Base-by-base conservation (phyloP, 1,140 invertebrate genomes). In the Tribolium castaneum region DNA sequence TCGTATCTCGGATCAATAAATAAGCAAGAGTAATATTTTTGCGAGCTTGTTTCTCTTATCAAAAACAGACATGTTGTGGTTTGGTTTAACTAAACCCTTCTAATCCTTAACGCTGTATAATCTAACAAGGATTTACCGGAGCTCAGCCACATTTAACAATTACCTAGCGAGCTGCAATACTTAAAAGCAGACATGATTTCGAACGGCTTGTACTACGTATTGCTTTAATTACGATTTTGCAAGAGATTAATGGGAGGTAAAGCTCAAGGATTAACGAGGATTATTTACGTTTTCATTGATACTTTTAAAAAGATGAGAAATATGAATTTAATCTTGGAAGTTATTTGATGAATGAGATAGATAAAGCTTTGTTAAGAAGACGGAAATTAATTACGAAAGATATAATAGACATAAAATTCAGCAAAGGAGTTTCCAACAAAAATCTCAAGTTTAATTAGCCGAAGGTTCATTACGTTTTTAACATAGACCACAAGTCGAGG, bases 31-130 rank as follows among this genome's bases (percentile, higher is more conserved):
- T 30, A 30, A 3, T 30, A 30, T 30, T 30, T 30, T 30, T 30
- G 25, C 6, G 1, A 30, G 25, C 25, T 30, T 30, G 25, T 30
- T 30, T 30, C 6, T 30, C 25, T 30, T 30, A 30, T 30, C 25
- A 30, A 62, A 62, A 62, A 30, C n/a, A 34, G n/a, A 35, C n/a
- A 35, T 22, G 30, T 35, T 66, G 30, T 13, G 59, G 30, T 35
- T 59, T 13, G 22, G 59, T 66, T 59, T 22, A 66, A 6, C 34
- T 35, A 66, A 12, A n/a, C 30, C 30, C 39, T 45, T 35, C 30
- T 66, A 66, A 66, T 66, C 25, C 59, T 35, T 66, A 34, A 35
- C 34, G 30, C 59, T 35, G 30, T 22, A 66, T 66, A 66, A 66
- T 66, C 25, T 35, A 66, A 66, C 59, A 66, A 34, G 59, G 59